A percentile compares a stretch with the other conserved stretches of the same genome.
Conservation (phyloP, 1,140 invertebrate species). For the Physella acuta region DNA sequence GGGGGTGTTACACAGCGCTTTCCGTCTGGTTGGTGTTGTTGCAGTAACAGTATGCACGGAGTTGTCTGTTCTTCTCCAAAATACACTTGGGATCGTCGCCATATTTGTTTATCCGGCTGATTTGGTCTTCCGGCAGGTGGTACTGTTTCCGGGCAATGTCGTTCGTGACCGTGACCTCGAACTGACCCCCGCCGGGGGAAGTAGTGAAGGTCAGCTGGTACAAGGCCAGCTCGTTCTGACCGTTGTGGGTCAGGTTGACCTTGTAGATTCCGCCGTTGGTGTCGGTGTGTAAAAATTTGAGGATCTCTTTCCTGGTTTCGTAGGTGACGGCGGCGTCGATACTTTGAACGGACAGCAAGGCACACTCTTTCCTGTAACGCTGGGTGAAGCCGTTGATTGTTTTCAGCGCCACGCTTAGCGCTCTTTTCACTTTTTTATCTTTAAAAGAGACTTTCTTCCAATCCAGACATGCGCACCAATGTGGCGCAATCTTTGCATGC, state of each 20-base stretch:
- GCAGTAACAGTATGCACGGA: not conserved
- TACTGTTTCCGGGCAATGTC: conserved; percentile 30
- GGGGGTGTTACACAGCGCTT: not conserved
- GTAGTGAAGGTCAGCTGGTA: conserved; percentile 52
- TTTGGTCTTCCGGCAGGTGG: conserved; percentile 39
- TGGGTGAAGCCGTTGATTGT: not conserved
- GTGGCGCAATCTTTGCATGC: conserved; percentile 86
- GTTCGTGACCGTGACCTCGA: conserved; percentile 51
- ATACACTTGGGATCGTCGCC: conserved; percentile 51
- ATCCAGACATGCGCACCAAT: conserved; percentile 90
- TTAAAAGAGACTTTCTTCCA: conserved; percentile 60
- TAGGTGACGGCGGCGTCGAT: not conserved
- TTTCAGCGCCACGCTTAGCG: not conserved
- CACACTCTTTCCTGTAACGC: not conserved
- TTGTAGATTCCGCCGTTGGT: not conserved
- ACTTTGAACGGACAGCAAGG: not conserved
- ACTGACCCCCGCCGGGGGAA: conserved; percentile 47
- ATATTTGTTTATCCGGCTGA: conserved; percentile 56
- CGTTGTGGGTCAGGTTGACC: not conserved
- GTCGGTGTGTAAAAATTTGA: not conserved
- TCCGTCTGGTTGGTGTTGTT: not conserved
- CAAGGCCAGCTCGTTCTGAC: conserved; percentile 4
- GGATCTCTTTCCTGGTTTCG: not conserved
- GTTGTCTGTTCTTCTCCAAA: not conserved
- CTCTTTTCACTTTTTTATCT: not conserved